Evolutionary conservation across 1,140 invertebrate species (phyloP), one percentile per base, ranked within the genome.

Genomic region (Protaetia brevitarsis): DNA sequence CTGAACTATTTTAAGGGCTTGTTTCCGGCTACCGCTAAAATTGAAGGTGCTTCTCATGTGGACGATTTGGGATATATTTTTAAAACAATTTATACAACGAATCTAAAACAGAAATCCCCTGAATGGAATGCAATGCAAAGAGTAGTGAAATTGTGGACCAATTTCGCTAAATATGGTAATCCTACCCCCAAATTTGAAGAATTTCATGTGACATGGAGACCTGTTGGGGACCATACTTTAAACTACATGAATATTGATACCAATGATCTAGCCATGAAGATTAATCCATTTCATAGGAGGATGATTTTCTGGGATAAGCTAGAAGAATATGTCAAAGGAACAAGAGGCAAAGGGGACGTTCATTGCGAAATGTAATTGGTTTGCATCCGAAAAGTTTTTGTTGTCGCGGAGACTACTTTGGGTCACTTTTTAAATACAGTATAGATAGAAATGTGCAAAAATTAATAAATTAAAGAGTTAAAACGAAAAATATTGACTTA

Each of bases 111-210:
- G 21, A 23, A 36, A 23, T 62, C 60, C 1, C 2, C 26, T 4
- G 60, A 62, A 21, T 19, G 21, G n/a, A 11, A 31, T n/a, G 10
- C n/a, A n/a, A 62, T 62, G 19, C 7, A 34, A 16, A 62, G 19
- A 11, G 29, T 36, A 1, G 60, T 62, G 19, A 36, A 62, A 36
- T 26, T 62, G 10, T 62, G 60, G 60, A 36, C 60, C 13, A 62
- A 62, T 27, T 62, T 62, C 26, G 60, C 60, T 26, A 62, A 62
- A 62, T 23, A 34, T 16, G 60, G 31, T 23, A 62, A 62, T 34
- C 60, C 60, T 19, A 62, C 60, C 6, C 31, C 60, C 2, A 62
- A 34, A 34, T 2, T 19, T 36, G 29, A 62, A 4, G 29, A 62
- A 19, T 36, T 36, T 29, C 2, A n/a, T 7, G 19, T 62, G 11